Base-by-base conservation (phyloP, 1,140 invertebrate genomes). In the Steinernema feltiae region DNA sequence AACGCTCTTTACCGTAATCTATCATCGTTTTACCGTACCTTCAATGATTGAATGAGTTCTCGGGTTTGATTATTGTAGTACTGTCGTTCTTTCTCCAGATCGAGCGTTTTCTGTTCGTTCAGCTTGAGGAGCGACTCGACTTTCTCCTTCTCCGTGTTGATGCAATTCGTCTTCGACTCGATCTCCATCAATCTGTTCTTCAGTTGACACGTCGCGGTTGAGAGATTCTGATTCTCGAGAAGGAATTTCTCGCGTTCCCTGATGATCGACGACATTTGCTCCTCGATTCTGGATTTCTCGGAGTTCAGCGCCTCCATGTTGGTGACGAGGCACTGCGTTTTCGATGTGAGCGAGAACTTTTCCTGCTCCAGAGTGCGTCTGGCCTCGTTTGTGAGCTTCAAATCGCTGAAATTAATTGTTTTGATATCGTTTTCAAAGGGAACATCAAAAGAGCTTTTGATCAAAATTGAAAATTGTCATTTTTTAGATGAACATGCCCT, bases 121-220 rank as follows among this genome's bases (percentile, higher is more conserved):
- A 81, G 70, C 18, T 53, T 48, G 12, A 81, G 31, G 7, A 81
- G 71, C 24, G 70, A 75, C 30, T 79, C 75, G 27, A 81, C 75
- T 63, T 81, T 81, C 31, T 81, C 80, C 41, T 79, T 81, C 71
- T 81, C 80, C 1, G 80, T 79, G 18, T 70, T 73, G 18, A 81
- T 75, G 24, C 78, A 80, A n/a, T 72, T 77, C 17, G 79, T 72
- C 32, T 81, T 80, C 1, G 80, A 81, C 32, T 81, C 80, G 30
- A 81, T 81, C 73, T 81, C 80, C 75, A 81, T 75, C 0, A 81
- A 32, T n/a, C 80, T 30, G 48, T 81, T 81, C 30, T 81, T 81
- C 30, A 81, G 32, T 24, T 81, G 78, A 63, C 80, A 80, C 18
- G 79, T 79, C 29, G 72, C 73, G 0, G 78, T 77, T 7, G 75